These are phyloP conservation scores for Pectinophora gossypiella DNA, from an alignment of 1,140 invertebrate genomes.

Conservation along the genomic window DNA sequence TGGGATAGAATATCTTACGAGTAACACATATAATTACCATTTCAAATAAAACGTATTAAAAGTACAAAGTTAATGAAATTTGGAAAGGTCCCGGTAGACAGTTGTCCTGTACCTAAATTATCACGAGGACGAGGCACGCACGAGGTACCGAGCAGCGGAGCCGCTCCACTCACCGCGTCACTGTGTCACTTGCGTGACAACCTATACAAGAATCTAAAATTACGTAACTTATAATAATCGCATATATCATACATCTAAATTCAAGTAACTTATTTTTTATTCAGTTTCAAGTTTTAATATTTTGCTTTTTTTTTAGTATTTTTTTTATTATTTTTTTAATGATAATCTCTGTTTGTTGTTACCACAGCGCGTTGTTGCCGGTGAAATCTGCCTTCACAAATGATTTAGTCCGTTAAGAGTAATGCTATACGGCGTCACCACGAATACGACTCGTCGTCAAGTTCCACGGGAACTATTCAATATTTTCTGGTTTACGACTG, in stretches of 20 bases:
- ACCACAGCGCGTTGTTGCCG: constrained; percentile 70
- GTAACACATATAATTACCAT: constrained; percentile 44
- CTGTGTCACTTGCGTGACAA: constrained; percentile 46
- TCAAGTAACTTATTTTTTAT: constrained; percentile 73
- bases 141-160: constrained; percentile 36
- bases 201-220: constrained; percentile 68
- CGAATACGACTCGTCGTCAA: constrained; percentile 15
- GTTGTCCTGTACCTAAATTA: constrained; percentile 57
- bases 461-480: constrained; percentile 41
- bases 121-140: constrained; percentile 59
- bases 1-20: constrained; percentile 37
- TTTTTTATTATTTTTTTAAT: constrained; percentile 53
- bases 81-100: constrained; percentile 45
- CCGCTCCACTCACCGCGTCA: constrained; percentile 25
- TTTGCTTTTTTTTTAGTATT: constrained; percentile 70
- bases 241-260: constrained; percentile 74
- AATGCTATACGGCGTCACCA: constrained; percentile 14
- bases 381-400: constrained; percentile 74
- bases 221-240: constrained; percentile 73
- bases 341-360: constrained; percentile 68
- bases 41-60: constrained; percentile 44
- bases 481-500: constrained; percentile 51
- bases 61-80: constrained; percentile 51
- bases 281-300: constrained; percentile 68
- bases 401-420: constrained; percentile 58